Conservation (phyloP, 53 echinoderm and acorn worm species). For the Paracentrotus lividus region DNA sequence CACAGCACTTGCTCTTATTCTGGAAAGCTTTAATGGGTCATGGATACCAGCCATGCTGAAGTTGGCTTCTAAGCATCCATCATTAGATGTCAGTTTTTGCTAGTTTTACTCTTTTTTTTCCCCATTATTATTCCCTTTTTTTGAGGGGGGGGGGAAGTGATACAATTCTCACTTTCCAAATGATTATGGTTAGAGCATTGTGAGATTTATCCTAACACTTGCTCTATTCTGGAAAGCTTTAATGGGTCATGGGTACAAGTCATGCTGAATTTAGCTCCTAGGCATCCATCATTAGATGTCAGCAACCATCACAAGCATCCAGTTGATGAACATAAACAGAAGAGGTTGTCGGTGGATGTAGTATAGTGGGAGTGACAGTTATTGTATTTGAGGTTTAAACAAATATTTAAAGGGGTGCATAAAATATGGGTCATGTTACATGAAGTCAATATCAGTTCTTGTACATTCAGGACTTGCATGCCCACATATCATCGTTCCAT, state of each 20-base stretch:
- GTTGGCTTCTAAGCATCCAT: no score
- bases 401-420: background rate
- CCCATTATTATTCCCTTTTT: no score
- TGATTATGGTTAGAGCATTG: background rate
- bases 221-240: background rate
- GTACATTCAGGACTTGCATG: background rate
- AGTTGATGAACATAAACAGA: constrained; percentile 7
- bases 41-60: no score
- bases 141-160: no score
- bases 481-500: no score
- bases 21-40: no score
- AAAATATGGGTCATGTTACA: background rate
- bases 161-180: background rate
- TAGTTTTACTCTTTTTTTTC: no score
- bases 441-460: background rate
- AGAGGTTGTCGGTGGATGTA: no score
- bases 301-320: background rate
- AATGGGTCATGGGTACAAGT: background rate
- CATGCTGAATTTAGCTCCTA: background rate
- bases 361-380: constrained; percentile 15
- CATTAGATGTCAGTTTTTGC: no score
- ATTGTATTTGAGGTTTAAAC: background rate
- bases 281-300: background rate
- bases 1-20: no score
- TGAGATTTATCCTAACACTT: background rate